Evolutionary conservation across 2,888 invertebrate species (phyloP).

Genomic region (Ectemnius lituratus): DNA sequence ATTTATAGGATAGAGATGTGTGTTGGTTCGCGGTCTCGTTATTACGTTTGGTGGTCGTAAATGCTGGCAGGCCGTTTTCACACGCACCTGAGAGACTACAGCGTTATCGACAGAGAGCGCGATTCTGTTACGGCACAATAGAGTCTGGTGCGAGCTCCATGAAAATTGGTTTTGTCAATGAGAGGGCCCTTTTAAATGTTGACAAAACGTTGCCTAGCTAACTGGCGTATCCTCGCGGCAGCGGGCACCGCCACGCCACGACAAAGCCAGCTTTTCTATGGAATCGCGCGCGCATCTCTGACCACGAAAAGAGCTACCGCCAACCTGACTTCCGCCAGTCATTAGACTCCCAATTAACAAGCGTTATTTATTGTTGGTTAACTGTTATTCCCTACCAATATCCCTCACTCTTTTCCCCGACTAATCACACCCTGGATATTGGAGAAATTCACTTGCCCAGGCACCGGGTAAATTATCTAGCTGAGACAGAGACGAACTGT

Average conservation of each 20-base stretch:
- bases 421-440: too few relatives aligned
- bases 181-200: constrained; percentile 33
- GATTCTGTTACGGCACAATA: background rate
- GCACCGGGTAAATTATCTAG: too few relatives aligned
- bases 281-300: background rate
- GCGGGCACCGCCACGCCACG: too few relatives aligned
- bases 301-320: too few relatives aligned
- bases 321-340: background rate
- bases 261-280: constrained; percentile 6
- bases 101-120: background rate
- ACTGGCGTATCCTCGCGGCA: constrained; percentile 12
- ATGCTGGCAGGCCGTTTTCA: too few relatives aligned
- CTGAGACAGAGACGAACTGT: too few relatives aligned
- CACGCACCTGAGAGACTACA: too few relatives aligned
- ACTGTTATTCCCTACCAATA: too few relatives aligned
- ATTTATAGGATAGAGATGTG: constrained; percentile 24
- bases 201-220: constrained; percentile 33
- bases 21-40: constrained; percentile 52
- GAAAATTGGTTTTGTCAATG: constrained; percentile 45
- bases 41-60: constrained; percentile 57
- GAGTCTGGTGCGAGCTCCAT: constrained; percentile 7
- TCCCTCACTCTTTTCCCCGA: too few relatives aligned
- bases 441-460: too few relatives aligned
- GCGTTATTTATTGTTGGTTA: too few relatives aligned
- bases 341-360: background rate